Base-by-base conservation (phyloP, 2,888 invertebrate genomes). In the Trissolcus japonicus region DNA sequence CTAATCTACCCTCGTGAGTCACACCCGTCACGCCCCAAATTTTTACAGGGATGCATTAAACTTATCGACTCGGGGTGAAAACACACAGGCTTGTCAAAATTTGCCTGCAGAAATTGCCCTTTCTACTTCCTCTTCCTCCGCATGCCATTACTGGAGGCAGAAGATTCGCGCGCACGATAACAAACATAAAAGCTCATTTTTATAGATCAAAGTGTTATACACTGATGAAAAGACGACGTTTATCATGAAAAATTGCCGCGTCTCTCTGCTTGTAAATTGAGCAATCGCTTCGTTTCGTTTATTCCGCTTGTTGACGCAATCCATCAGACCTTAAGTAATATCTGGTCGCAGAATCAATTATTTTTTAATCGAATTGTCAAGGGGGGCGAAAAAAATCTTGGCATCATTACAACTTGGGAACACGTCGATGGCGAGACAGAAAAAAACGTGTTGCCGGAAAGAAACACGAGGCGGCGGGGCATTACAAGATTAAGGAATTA, bases 11-110 rank as follows among this genome's bases (percentile, higher is more conserved):
- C 80, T 79, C 76, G 76, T 79, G 80, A 80, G 80, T 80, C 80
- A 79, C 76, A 77, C 67, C 68, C 76, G 80, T 81, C 81, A 82
- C 82, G 82, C 82, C 82, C 81, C 75, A 80, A 77, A 82, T 82
- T 80, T 81, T 81, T 80, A 78, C 73, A 73, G 75, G 72, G 71
- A 79, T 80, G 81, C 83, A 80, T 82, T 83, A 81, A 82, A 85
- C 84, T 85, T 85, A 85, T 85, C 86, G 84, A 83, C 83, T 80
- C 68, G 76, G 79, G 69, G 51, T 76, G 79, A 81, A 83, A 79
- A 78, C 81, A 80, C 81, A 80, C 54, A 43, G 60, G 54, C 63
- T 56, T 78, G 75, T 78, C 78, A 75, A 78, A 78, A 76, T 72
- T 68, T 68, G 66, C 74, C 72, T 59, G 21, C 72, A 66, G 55